A percentile compares a stretch with the other conserved stretches of the same genome.
phyloP scores from a whole-genome alignment of 2,797 vertebrate genomes.

The Mionectes olivaceus region DNA sequence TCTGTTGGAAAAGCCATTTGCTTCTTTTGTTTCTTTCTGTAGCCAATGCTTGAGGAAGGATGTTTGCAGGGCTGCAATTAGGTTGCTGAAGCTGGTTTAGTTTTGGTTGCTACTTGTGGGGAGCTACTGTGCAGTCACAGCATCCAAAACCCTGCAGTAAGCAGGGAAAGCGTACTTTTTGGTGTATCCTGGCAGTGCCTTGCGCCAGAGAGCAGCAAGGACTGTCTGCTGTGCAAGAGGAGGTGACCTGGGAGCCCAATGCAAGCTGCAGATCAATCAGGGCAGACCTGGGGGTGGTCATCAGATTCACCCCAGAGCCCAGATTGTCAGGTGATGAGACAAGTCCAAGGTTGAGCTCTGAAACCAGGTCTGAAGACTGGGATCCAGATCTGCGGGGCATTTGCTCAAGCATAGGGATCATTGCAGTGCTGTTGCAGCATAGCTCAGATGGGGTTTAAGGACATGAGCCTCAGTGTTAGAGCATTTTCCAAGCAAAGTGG shows the following conservation, averaged over 20 bases:
- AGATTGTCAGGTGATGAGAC: neutral
- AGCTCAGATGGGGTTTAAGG: neutral
- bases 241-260: neutral
- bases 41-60: neutral
- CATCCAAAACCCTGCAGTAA: neutral
- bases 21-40: neutral
- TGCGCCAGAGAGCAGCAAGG: neutral
- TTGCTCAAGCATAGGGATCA: neutral
- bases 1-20: neutral
- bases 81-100: neutral
- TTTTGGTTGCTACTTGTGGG: no score
- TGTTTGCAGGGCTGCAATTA: neutral
- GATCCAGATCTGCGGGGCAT: neutral
- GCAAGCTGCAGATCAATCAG: neutral
- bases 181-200: neutral
- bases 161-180: neutral
- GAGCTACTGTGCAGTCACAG: neutral
- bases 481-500: neutral
- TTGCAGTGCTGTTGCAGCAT: neutral
- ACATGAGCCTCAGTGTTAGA: neutral
- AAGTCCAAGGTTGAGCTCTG: neutral
- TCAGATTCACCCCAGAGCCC: neutral
- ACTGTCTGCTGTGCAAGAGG: neutral
- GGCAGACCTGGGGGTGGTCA: no score
- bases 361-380: neutral